Evolutionary conservation across 2,113 vertebrate species (phyloP).

Genomic region (Edolisoma coerulescens): DNA sequence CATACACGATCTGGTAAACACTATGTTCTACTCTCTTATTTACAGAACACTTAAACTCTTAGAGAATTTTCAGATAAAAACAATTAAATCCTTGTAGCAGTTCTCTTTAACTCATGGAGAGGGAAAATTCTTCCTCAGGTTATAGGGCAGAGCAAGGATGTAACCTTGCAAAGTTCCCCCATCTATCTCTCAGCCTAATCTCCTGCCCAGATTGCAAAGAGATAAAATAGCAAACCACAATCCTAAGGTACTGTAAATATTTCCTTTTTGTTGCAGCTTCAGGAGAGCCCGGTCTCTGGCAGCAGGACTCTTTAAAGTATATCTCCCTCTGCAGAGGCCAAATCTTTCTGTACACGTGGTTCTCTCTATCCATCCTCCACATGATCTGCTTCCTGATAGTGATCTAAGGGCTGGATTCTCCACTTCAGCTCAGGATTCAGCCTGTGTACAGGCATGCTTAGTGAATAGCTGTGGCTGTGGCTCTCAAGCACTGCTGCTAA

Average conservation of each 20-base stretch:
- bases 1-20: background rate
- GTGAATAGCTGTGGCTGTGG: background rate
- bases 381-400: background rate
- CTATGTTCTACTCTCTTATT: background rate
- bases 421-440: background rate
- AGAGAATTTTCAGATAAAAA: background rate
- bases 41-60: background rate
- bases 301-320: background rate
- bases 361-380: background rate
- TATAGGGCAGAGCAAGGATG: background rate
- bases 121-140: background rate
- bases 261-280: background rate
- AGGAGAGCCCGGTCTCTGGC: background rate
- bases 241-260: background rate
- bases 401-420: background rate
- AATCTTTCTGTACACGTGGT: background rate
- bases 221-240: background rate
- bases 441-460: background rate
- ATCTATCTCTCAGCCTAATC: background rate
- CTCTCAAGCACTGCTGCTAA: background rate
- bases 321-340: background rate
- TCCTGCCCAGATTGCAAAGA: background rate
- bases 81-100: background rate
- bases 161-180: background rate
- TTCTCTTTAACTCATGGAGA: background rate